Base-by-base conservation (phyloP, 2,113 vertebrate genomes). In the Tupaia tana region DNA sequence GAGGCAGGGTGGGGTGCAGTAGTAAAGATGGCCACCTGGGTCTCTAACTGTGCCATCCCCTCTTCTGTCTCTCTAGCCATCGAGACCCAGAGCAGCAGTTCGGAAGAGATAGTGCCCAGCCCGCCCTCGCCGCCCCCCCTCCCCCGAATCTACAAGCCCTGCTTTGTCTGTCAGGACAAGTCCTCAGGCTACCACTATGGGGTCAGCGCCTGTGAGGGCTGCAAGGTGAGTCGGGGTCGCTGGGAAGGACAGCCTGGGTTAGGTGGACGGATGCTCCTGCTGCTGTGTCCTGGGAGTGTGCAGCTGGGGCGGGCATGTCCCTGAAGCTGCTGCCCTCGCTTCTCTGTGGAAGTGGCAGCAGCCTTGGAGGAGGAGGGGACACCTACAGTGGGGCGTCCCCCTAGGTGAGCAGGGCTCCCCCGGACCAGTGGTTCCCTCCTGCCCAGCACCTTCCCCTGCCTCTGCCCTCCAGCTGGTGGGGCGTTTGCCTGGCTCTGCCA, bases 151-250 rank as follows among this genome's bases (percentile, higher is more conserved):
- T 99, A 99, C 98, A 99, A 99, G 97, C 99, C 99, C 95, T 99
- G 99, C 98, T 99, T 99, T 96, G 99, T 99, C 98, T 99, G 99
- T 98, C 99, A 99, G 98, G 99, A 99, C 98, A 99, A 99, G 96
- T 99, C 99, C 97, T 99, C 99, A 6, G 99, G 99, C 93, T 99
- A 99, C 98, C 99, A 99, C 99, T 99, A 99, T 96, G 99, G 99
- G 89, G 99, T 99, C 98, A 99, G 99, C 97, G 99, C 99, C 98
- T 99, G 99, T 71, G 99, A 99, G 97, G 99, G 99, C 98, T 99
- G 99, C 98, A 99, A 99, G 99, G 99, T 99, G 99, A 99, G 99
- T 66, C 2, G 34, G 66, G 13, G 10, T 67, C 73, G 1, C 7
- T 6, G 73, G 88, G 90, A 90, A 59, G 69, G 75, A 43, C 54